A percentile compares a stretch with the other conserved stretches of the same genome.
phyloP scores from a whole-genome alignment of 2,113 vertebrate genomes.

The Rallus limicola region DNA sequence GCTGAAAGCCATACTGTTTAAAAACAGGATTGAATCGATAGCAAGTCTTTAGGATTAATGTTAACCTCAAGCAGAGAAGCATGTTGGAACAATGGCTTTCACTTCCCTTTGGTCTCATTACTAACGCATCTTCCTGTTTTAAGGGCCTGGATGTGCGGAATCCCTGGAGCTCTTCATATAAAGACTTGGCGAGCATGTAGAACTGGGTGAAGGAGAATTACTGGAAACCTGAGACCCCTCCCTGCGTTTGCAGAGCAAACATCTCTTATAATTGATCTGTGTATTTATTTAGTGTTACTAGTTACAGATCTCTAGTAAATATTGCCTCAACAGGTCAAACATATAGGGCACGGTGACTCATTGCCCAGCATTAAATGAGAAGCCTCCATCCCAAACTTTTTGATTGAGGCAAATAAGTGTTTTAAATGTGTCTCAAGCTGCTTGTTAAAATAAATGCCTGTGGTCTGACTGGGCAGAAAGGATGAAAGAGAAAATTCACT shows the following conservation, averaged over 20 bases:
- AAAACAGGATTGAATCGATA: not conserved
- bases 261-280: not conserved
- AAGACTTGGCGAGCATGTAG: not conserved
- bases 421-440: not conserved
- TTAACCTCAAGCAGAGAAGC: not conserved
- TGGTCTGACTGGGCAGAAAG: not conserved
- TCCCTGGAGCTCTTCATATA: not conserved
- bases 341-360: not conserved
- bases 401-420: not conserved
- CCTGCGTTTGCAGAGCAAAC: conserved; percentile 14
- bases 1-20: not conserved
- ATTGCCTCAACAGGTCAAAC: not conserved
- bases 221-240: conserved; percentile 3
- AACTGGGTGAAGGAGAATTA: conserved; percentile 19
- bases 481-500: not conserved
- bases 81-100: not conserved
- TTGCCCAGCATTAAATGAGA: not conserved
- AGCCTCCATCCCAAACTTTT: not conserved
- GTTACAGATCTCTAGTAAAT: not conserved
- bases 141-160: not conserved
- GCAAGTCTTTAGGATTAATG: not conserved
- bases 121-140: not conserved
- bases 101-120: not conserved
- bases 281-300: not conserved
- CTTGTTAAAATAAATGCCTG: conserved; percentile 1